Evolutionary conservation across 1,140 invertebrate species (phyloP), one percentile per base, ranked within the genome.

Genomic region (Pachypeltis micranthus): DNA sequence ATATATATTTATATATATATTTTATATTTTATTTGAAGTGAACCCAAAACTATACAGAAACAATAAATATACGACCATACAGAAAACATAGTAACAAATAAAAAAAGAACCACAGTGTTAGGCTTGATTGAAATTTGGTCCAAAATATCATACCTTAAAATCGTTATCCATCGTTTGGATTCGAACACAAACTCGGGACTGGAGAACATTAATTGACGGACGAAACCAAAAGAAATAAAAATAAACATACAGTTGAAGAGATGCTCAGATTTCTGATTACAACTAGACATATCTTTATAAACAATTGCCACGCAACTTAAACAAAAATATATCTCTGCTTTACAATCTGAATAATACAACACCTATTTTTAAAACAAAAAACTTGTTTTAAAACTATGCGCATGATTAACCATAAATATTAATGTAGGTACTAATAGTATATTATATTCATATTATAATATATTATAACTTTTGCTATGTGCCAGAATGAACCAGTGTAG

Each of bases 241-340:
- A 59, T 59, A 64, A 44, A 29, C 31, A 54, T 34, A 63, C 24
- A 63, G 24, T 23, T 16, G 57, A 57, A 63, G 44, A n/a, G 3
- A 39, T 62, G 28, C 29, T 56, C 4, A 24, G 39, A 51, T 56
- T 56, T 64, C 58, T 47, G 47, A 64, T 64, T 58, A 64, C 63
- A 64, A 64, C 57, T 64, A 64, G 63, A 64, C 58, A 64, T 64
- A 64, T 60, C 47, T 51, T 51, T 51, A 64, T 59, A 64, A 64
- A 64, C 63, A 64, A 60, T 60, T 47, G 63, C 58, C 63, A 51
- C 60, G 57, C 58, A 64, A 64, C 63, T 60, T 59, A 61, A 64
- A 64, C 63, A 64, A 64, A 64, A 64, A 64, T 64, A 64, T 64
- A 64, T 64, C 63, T 60, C 58, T 60, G 57, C 44, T 64, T 51